Percentiles rank a stretch among this genome's conserved stretches.
phyloP scores from a whole-genome alignment of 2,113 vertebrate species.

The Meleagris gallopavo region DNA sequence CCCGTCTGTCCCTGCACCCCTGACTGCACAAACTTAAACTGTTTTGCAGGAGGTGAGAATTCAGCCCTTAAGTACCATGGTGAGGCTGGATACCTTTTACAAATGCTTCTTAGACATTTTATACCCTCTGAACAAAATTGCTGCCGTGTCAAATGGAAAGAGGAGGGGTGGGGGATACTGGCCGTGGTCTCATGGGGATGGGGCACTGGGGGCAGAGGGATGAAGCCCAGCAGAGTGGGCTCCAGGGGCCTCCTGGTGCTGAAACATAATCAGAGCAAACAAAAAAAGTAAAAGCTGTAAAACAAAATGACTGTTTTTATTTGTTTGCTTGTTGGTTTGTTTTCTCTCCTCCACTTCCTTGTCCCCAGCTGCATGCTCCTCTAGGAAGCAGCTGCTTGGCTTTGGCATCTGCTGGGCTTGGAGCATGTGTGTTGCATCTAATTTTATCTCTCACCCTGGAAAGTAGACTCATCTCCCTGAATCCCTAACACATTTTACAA shows the following conservation, averaged over 20 bases:
- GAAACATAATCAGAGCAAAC: conserved; percentile 59
- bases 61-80: neutral
- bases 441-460: neutral
- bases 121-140: neutral
- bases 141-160: neutral
- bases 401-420: neutral
- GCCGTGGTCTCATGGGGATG: neutral
- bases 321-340: conserved; percentile 46
- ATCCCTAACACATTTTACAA: neutral
- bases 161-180: neutral
- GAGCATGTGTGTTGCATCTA: neutral
- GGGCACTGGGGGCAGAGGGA: fast-evolving
- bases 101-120: neutral
- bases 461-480: neutral
- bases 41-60: neutral
- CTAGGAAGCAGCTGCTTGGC: conserved; percentile 43
- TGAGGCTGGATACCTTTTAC: neutral
- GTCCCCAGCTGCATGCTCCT: conserved; percentile 29
- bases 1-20: neutral
- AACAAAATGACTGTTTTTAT: conserved; percentile 53
- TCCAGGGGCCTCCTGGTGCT: conserved; percentile 28
- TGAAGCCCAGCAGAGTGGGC: conserved; percentile 16
- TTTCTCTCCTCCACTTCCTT: conserved; percentile 45
- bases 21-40: neutral
- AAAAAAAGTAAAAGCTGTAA: conserved; percentile 69